Percentiles rank a stretch among this genome's conserved stretches.
Conservation (phyloP, 2,797 vertebrate genomes). For the Geotria australis region DNA sequence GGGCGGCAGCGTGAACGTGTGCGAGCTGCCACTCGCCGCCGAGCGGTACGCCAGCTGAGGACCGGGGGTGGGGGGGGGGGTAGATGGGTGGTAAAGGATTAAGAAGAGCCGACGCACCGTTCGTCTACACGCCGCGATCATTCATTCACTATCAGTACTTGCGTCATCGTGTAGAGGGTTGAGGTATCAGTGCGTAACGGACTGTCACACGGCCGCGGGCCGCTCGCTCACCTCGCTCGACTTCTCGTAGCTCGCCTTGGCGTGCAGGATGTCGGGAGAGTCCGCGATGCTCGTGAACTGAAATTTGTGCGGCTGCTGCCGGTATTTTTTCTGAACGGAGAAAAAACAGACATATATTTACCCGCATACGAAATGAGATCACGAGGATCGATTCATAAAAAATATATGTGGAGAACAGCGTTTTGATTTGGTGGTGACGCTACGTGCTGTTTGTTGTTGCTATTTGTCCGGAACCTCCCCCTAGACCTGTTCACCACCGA, state of each 20-base stretch:
- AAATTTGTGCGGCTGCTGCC: conserved; percentile 47
- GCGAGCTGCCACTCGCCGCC: conserved; percentile 28
- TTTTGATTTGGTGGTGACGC: no score
- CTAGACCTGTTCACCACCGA: no score
- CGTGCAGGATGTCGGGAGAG: conserved; percentile 57
- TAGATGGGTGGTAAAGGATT: background rate
- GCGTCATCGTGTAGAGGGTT: no score
- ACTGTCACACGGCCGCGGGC: no score
- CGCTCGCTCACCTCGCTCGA: conserved; percentile 39
- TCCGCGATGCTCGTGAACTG: conserved; percentile 59
- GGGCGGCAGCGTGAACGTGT: conserved; percentile 40
- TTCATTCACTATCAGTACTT: no score
- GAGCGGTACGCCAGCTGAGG: conserved; percentile 52
- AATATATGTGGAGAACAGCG: no score
- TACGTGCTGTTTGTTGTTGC: no score
- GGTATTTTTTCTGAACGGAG: conserved; percentile 43
- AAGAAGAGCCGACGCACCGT: background rate
- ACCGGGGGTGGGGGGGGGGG: background rate
- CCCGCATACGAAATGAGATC: background rate
- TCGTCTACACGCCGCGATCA: no score
- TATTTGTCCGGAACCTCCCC: no score
- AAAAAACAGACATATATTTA: background rate
- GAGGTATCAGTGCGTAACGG: background rate
- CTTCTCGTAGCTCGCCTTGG: conserved; percentile 56
- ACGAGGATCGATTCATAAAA: background rate